Percentiles rank a stretch among this genome's conserved stretches.
phyloP scores from a whole-genome alignment of 2,888 invertebrate genomes.

The Rugalucina vietnamica region DNA sequence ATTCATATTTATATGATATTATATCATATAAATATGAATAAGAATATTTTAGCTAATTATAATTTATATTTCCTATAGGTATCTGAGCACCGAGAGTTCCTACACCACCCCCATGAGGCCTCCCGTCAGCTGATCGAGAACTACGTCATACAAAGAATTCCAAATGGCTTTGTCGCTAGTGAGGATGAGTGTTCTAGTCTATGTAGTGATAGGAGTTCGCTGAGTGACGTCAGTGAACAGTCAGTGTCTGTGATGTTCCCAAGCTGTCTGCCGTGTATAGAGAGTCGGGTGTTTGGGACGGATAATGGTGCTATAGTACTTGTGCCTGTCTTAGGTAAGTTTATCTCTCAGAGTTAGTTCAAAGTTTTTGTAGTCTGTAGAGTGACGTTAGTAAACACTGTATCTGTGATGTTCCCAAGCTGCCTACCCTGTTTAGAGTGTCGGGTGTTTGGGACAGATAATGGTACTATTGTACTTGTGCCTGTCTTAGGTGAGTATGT shows the following conservation, averaged over 20 bases:
- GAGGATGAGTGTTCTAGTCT: slow-evolving; percentile 54
- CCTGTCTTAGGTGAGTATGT: slow-evolving; percentile 73
- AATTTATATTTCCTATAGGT: slow-evolving; percentile 54
- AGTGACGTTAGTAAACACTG: slow-evolving; percentile 34
- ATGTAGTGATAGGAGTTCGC: slow-evolving; percentile 52
- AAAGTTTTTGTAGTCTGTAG: slow-evolving; percentile 56
- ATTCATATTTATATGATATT: too few species aligned
- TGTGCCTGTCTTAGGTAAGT: slow-evolving; percentile 75
- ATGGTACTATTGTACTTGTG: slow-evolving; percentile 77
- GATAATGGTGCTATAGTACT: slow-evolving; percentile 80
- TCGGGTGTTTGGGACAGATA: slow-evolving; percentile 72
- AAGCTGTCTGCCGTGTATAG: slow-evolving; percentile 55
- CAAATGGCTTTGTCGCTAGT: not conserved
- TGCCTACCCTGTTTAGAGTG: slow-evolving; percentile 59
- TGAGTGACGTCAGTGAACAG: slow-evolving; percentile 40
- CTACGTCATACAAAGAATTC: not conserved
- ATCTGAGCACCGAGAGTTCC: slow-evolving; percentile 53
- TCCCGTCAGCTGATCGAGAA: slow-evolving; percentile 40
- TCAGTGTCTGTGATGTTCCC: slow-evolving; percentile 37
- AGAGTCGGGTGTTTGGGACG: slow-evolving; percentile 65
- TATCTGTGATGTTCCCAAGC: slow-evolving; percentile 45
- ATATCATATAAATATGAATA: too few species aligned
- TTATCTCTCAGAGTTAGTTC: too few species aligned
- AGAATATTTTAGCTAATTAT: too few species aligned
- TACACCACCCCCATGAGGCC: slow-evolving; percentile 58